A percentile compares a stretch with the other conserved stretches of the same genome.
Evolutionary conservation across 1,140 invertebrate species (phyloP).

Genomic region (Papilio machaon): DNA sequence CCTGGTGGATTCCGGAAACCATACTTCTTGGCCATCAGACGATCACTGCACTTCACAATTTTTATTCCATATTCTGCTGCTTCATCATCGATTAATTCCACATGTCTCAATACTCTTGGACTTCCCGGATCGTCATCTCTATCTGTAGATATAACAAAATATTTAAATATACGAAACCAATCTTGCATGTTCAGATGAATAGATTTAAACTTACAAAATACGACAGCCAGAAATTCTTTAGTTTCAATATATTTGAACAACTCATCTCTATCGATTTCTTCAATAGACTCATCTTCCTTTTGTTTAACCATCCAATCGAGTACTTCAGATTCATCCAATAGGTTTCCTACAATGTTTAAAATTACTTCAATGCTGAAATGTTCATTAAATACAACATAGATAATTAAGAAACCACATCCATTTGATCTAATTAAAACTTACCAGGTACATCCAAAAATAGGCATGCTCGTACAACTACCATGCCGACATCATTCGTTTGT

Average conservation of each 20-base stretch:
- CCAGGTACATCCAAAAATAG: slow-evolving; percentile 73
- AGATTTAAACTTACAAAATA: slow-evolving; percentile 93
- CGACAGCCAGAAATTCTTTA: slow-evolving; percentile 95
- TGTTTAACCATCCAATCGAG: slow-evolving; percentile 95
- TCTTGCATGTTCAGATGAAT: background rate
- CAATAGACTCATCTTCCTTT: slow-evolving; percentile 96
- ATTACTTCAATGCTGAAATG: slow-evolving; percentile 65
- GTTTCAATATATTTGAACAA: slow-evolving; percentile 94
- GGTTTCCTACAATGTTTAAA: slow-evolving; percentile 87
- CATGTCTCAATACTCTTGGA: slow-evolving; percentile 89
- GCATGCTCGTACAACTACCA: slow-evolving; percentile 79
- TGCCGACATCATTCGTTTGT: slow-evolving; percentile 79
- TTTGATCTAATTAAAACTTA: slow-evolving; percentile 75
- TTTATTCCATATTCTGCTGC: slow-evolving; percentile 95
- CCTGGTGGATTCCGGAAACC: slow-evolving; percentile 94
- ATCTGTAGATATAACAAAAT: slow-evolving; percentile 82
- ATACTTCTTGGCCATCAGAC: slow-evolving; percentile 97
- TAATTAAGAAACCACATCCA: slow-evolving; percentile 80
- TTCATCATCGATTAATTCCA: slow-evolving; percentile 96
- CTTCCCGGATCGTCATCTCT: slow-evolving; percentile 91
- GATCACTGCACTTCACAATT: slow-evolving; percentile 94
- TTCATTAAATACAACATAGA: slow-evolving; percentile 51
- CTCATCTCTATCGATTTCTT: slow-evolving; percentile 93
- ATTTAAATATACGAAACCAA: background rate
- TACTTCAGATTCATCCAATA: slow-evolving; percentile 92